Evolutionary conservation across 2,888 invertebrate genomes (phyloP).

Genomic region (Chrysotoxum bicinctum): DNA sequence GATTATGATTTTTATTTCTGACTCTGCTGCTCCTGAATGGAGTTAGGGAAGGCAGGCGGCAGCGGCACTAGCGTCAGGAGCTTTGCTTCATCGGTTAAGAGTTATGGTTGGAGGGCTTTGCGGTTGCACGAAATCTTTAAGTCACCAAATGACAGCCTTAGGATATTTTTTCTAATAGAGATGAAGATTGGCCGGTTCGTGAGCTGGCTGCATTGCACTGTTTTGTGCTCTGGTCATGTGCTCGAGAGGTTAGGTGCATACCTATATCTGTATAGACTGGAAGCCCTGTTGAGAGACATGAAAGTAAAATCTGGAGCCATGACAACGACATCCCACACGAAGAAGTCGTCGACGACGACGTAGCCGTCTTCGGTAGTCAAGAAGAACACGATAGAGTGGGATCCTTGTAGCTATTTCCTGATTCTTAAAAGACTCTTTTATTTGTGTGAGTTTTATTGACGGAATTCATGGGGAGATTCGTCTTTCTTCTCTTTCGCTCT

Average conservation of each 20-base stretch:
- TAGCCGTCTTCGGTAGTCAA: slow-evolving; percentile 23
- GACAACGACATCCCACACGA: slow-evolving; percentile 60
- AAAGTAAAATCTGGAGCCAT: slow-evolving; percentile 63
- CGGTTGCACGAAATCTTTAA: slow-evolving; percentile 67
- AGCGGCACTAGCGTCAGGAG: slow-evolving; percentile 10
- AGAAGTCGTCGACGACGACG: background rate
- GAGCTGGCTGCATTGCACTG: slow-evolving; percentile 39
- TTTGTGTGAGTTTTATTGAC: slow-evolving; percentile 23
- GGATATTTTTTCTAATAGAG: slow-evolving; percentile 63
- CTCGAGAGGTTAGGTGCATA: background rate
- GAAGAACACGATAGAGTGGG: slow-evolving; percentile 44
- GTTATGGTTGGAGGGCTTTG: slow-evolving; percentile 46
- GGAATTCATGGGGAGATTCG: background rate
- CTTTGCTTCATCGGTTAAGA: slow-evolving; percentile 39
- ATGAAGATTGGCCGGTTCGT: slow-evolving; percentile 65
- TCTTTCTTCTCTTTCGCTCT: background rate
- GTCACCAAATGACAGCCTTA: slow-evolving; percentile 66
- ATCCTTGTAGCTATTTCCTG: slow-evolving; percentile 54
- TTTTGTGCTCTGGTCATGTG: slow-evolving; percentile 19
- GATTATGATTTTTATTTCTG: slow-evolving; percentile 62
- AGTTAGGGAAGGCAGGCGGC: slow-evolving; percentile 4
- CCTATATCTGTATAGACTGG: background rate
- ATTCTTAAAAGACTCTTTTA: slow-evolving; percentile 38
- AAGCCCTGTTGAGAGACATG: slow-evolving; percentile 29
- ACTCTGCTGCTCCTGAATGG: slow-evolving; percentile 9